Conservation (phyloP, 2,113 vertebrate species). For the Phylloscopus trochilus region DNA sequence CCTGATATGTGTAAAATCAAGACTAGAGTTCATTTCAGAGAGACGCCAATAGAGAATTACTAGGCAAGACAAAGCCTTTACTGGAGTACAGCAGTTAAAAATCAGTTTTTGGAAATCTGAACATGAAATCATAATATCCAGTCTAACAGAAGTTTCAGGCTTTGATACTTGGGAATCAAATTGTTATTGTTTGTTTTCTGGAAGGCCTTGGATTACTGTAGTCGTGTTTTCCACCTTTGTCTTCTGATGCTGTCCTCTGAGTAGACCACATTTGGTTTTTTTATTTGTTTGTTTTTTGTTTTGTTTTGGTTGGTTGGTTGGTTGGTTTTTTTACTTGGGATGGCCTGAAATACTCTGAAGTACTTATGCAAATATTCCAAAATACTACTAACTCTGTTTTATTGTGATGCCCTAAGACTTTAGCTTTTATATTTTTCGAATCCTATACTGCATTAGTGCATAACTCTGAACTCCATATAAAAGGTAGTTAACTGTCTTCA, state of each 20-base stretch:
- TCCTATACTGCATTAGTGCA: neutral
- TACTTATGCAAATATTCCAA: neutral
- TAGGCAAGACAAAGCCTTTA: neutral
- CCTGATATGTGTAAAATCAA: neutral
- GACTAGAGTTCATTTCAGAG: neutral
- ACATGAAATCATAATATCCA: neutral
- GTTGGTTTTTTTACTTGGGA: fast-evolving
- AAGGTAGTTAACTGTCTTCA: neutral
- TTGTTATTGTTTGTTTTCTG: neutral
- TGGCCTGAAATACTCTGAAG: neutral
- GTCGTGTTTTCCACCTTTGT: neutral
- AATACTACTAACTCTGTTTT: neutral
- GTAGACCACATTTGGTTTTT: fast-evolving
- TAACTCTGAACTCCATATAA: neutral
- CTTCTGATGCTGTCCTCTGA: neutral
- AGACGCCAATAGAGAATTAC: neutral
- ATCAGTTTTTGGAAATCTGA: neutral
- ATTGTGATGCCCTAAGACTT: neutral
- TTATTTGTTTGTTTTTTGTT: no score
- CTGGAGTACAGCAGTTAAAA: neutral
- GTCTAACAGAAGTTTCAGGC: neutral
- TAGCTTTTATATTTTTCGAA: neutral
- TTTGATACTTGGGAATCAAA: neutral
- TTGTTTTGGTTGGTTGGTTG: no score
- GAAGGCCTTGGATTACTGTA: neutral